Evolutionary conservation across 2,888 invertebrate species (phyloP), one percentile per base, ranked within the genome.

Genomic region (Lochmaea capreae): DNA sequence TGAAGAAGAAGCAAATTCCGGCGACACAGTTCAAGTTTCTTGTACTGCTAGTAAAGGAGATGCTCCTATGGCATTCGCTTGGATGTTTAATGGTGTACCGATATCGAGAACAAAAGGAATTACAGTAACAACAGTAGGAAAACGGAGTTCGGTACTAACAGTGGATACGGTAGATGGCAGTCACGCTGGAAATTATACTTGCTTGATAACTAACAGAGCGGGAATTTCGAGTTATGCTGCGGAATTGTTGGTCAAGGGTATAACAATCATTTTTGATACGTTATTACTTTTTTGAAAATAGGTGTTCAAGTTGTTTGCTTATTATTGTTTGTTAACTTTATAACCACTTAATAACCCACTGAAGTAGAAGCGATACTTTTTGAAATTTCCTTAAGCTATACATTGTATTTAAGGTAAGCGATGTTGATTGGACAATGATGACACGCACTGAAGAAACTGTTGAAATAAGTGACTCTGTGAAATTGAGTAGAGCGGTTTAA

Each of bases 101-200:
- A 88, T 91, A 73, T 89, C 89, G 76, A 86, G 90, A 80, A 86
- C 86, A 77, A 87, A 88, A 76, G 88, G 80, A 42, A 80, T 85
- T 14, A 57, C 43, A 11, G 22, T 65, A 26, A 65, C 52, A 14
- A 71, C 18, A 54, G 91, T 88, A 81, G 85, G 89, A 70, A 85
- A 89, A 65, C 86, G 90, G 84, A 91, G 92, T 79, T 93, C 92
- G 82, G 90, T 89, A 81, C 89, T 91, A 88, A 85, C 89, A 89
- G 91, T 93, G 78, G 90, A 89, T 84, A 87, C 90, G 11, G 91
- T 92, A 12, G 89, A 89, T 80, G 90, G 91, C 79, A 89, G 90
- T 79, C 93, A 93, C 85, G 91, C 91, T 80, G 94, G 94, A 84
- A 90, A 90, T 86, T 94, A 93, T 87, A 91, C 91, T 73, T 94